Conservation (phyloP, 2,797 vertebrate genomes). For the Oceanodroma leucorhoa region DNA sequence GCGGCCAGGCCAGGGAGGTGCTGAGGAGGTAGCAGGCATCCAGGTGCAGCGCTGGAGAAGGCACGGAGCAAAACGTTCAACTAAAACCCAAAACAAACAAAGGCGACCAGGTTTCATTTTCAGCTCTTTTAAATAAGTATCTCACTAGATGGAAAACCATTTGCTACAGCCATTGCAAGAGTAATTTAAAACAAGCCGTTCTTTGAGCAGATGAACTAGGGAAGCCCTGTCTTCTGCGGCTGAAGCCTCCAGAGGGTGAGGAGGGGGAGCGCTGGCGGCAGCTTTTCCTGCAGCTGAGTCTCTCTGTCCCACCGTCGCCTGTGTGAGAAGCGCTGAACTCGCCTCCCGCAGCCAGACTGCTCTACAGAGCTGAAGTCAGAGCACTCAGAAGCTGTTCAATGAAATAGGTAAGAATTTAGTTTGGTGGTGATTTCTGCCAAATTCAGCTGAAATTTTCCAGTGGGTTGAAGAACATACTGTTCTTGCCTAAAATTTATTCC, state of each 20-base stretch:
- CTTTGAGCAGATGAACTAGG: not conserved
- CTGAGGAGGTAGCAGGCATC: not conserved
- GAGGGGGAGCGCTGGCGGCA: not conserved
- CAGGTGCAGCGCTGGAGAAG: not conserved
- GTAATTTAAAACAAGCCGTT: not conserved
- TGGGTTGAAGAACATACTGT: not conserved
- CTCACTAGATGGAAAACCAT: not conserved
- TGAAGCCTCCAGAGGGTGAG: not conserved
- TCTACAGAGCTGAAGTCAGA: not conserved
- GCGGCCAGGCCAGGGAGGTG: not conserved
- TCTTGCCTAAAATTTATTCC: not conserved
- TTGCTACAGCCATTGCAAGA: not conserved
- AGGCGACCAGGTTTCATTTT: not conserved
- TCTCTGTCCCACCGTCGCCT: not conserved
- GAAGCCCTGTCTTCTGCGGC: not conserved
- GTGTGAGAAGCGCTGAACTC: fast-evolving
- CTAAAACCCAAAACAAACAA: not conserved
- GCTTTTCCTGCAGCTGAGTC: not conserved
- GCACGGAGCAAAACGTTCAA: not conserved
- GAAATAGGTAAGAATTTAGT: not conserved
- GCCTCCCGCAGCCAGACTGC: not conserved
- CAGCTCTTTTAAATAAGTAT: not conserved
- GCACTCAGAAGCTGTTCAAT: not conserved
- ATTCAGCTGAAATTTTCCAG: not conserved
- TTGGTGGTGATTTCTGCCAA: not conserved